These are phyloP conservation scores for Caranx ignobilis DNA, from an alignment of 2,113 vertebrate species.

Conservation along the genomic window DNA sequence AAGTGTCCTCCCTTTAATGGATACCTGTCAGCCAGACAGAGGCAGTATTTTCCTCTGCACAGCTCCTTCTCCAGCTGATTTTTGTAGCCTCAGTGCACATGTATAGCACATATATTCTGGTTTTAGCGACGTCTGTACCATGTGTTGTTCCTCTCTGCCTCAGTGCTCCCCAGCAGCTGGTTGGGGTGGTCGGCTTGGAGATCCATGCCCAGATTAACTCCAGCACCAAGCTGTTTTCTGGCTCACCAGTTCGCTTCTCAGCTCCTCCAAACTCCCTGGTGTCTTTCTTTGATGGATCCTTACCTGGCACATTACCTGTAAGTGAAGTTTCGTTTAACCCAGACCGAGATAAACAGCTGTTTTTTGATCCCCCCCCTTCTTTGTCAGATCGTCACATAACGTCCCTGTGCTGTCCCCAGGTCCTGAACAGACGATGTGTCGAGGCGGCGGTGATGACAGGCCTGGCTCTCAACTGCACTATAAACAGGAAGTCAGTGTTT, in stretches of 20 bases:
- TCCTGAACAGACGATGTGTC: constrained; percentile 94
- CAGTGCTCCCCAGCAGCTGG: constrained; percentile 85
- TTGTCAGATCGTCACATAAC: not conserved
- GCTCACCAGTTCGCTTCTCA: constrained; percentile 89
- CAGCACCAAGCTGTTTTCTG: constrained; percentile 95
- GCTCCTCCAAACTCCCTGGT: constrained; percentile 96
- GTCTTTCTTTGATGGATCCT: constrained; percentile 96
- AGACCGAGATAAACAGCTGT: not conserved
- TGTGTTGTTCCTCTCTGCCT: constrained; percentile 11
- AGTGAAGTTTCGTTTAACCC: constrained; percentile 65
- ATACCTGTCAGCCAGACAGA: not conserved
- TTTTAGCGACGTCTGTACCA: not conserved
- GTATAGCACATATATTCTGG: not conserved
- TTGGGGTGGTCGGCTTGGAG: constrained; percentile 94
- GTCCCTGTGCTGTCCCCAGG: constrained; percentile 81
- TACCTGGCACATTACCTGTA: constrained; percentile 98
- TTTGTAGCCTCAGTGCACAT: not conserved
- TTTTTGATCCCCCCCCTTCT: not conserved
- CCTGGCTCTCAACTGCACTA: constrained; percentile 92
- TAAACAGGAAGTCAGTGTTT: constrained; percentile 96
- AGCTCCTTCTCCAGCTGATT: not conserved
- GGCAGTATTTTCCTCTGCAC: constrained; percentile 7
- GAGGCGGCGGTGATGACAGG: constrained; percentile 96
- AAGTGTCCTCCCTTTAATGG: not conserved
- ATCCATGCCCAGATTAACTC: constrained; percentile 96